Evolutionary conservation across 2,113 vertebrate genomes (phyloP).

Genomic region (Hepsetus odoe): DNA sequence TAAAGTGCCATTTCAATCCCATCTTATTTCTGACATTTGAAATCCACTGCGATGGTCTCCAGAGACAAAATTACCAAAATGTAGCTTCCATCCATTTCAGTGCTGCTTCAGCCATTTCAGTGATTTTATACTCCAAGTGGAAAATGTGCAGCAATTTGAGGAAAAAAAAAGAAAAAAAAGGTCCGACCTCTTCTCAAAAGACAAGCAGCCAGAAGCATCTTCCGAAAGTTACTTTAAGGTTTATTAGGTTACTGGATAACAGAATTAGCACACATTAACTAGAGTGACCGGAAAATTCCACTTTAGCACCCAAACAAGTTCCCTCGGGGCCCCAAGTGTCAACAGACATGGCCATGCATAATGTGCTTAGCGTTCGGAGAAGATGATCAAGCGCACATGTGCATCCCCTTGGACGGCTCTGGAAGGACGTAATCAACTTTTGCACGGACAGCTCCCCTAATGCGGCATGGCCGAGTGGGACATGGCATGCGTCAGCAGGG

Average conservation of each 20-base stretch:
- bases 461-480: constrained; percentile 40
- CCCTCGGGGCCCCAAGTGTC: not conserved
- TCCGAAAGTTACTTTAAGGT: not conserved
- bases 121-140: too few species aligned
- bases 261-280: not conserved
- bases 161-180: too few species aligned
- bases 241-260: not conserved
- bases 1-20: too few species aligned
- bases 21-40: too few species aligned
- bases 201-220: too few species aligned
- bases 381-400: constrained; percentile 57
- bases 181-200: not conserved
- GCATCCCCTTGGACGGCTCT: constrained; percentile 40
- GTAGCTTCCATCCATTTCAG: too few species aligned
- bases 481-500: constrained; percentile 46
- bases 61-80: too few species aligned
- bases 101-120: too few species aligned
- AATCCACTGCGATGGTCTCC: too few species aligned
- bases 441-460: constrained; percentile 51
- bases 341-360: constrained; percentile 42
- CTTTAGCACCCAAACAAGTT: not conserved
- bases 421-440: constrained; percentile 59
- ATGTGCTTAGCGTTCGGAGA: constrained; percentile 50
- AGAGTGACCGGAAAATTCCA: not conserved
- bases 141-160: too few species aligned